A percentile compares a stretch with the other conserved stretches of the same genome.
These are phyloP conservation scores for Vicugna pacos DNA, from an alignment of 2,113 vertebrate species.

Conservation along the genomic window DNA sequence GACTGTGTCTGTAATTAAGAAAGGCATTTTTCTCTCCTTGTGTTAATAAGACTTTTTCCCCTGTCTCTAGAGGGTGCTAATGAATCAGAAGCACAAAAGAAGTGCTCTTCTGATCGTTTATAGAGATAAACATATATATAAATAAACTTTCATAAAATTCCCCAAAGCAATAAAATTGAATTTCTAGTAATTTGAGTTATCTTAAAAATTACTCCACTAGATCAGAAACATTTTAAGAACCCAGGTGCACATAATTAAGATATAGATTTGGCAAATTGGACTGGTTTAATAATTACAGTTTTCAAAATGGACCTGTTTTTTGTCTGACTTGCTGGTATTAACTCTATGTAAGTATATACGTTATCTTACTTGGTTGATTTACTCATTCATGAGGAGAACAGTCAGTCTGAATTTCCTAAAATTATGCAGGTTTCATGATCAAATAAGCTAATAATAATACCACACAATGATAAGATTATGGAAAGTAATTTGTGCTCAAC, in stretches of 20 bases:
- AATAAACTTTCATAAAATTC: not conserved
- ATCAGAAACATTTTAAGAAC: slow-evolving; percentile 18
- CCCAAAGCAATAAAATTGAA: not conserved
- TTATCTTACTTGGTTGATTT: not conserved
- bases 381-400: not conserved
- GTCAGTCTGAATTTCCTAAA: not conserved
- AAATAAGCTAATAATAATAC: slow-evolving; percentile 14
- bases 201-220: not conserved
- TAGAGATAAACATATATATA: not conserved
- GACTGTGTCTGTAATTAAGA: not conserved
- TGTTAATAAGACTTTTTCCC: not conserved
- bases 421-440: not conserved
- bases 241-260: not conserved
- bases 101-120: not conserved
- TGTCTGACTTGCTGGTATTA: not conserved
- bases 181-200: not conserved
- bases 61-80: not conserved
- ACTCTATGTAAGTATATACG: not conserved
- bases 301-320: not conserved
- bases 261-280: not conserved
- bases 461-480: slow-evolving; percentile 19
- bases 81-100: not conserved
- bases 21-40: not conserved
- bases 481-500: slow-evolving; percentile 17
- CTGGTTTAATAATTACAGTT: not conserved